Evolutionary conservation across 2,888 invertebrate species (phyloP).

Genomic region (Lepidochitona cinerea): DNA sequence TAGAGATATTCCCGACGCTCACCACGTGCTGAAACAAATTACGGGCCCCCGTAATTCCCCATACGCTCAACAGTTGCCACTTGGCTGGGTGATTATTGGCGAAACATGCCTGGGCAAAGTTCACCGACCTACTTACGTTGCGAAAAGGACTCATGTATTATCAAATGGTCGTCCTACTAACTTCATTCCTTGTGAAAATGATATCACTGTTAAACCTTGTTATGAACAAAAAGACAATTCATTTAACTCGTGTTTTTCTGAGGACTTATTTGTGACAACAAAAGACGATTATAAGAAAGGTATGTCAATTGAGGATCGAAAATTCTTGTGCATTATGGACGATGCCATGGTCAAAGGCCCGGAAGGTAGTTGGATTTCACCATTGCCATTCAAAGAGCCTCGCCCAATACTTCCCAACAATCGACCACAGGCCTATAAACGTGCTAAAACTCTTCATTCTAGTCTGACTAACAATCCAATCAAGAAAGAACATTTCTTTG

Average conservation of each 20-base stretch:
- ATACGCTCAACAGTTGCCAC: not conserved
- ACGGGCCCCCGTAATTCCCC: not conserved
- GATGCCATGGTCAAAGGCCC: constrained; percentile 5
- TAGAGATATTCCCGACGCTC: constrained; percentile 6
- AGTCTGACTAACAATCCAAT: not conserved
- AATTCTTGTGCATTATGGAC: constrained; percentile 26
- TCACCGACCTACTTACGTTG: not conserved
- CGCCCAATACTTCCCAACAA: constrained; percentile 21
- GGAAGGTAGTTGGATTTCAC: constrained; percentile 29
- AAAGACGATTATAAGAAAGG: constrained; percentile 25
- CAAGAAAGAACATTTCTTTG: constrained; percentile 1
- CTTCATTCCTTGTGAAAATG: not conserved
- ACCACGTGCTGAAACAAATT: constrained; percentile 12
- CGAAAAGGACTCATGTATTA: constrained; percentile 4
- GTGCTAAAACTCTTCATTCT: not conserved
- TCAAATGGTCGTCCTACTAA: not conserved
- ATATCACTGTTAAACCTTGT: not conserved
- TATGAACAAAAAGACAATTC: not conserved
- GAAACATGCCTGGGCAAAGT: not conserved
- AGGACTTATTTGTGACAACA: constrained; percentile 10
- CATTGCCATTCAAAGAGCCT: constrained; percentile 26
- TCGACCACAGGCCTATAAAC: not conserved
- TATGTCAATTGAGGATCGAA: constrained; percentile 27
- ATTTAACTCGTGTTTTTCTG: too few species aligned
- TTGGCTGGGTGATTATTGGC: not conserved